A percentile compares a stretch with the other conserved stretches of the same genome.
Conservation (phyloP, 2,797 vertebrate species). For the Glyptemys insculpta region DNA sequence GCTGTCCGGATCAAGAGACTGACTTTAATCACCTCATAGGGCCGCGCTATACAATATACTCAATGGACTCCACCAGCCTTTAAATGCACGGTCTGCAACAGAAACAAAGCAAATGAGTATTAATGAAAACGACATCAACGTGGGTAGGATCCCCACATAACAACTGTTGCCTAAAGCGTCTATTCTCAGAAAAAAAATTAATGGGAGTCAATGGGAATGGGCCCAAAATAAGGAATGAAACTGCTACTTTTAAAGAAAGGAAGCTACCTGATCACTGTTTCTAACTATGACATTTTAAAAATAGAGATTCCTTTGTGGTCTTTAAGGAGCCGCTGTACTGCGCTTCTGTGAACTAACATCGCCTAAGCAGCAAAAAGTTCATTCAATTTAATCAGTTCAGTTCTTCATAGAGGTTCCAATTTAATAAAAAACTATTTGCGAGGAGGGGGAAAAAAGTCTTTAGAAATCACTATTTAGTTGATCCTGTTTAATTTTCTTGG, state of each 20-base stretch:
- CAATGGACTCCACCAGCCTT: not conserved
- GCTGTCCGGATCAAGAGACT: not conserved
- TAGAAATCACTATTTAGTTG: not conserved
- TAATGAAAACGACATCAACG: not conserved
- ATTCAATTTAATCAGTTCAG: not conserved
- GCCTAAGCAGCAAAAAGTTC: not conserved
- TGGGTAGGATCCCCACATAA: not conserved
- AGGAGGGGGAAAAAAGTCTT: not conserved
- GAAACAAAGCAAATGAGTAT: not conserved
- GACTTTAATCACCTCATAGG: not conserved
- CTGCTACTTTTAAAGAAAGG: not conserved
- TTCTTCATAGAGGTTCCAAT: not conserved
- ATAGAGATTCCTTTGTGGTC: not conserved
- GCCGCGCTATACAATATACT: not conserved
- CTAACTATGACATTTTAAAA: rapidly evolving
- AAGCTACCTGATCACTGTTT: not conserved
- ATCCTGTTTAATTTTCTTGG: not conserved
- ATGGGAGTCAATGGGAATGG: rapidly evolving
- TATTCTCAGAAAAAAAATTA: not conserved
- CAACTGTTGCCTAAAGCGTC: not conserved
- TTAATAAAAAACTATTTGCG: not conserved
- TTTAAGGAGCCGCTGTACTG: not conserved
- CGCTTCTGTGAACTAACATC: not conserved
- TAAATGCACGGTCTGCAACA: not conserved
- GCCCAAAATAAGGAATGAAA: rapidly evolving